Evolutionary conservation across 2,113 vertebrate species (phyloP).

Genomic region (Sula dactylatra): DNA sequence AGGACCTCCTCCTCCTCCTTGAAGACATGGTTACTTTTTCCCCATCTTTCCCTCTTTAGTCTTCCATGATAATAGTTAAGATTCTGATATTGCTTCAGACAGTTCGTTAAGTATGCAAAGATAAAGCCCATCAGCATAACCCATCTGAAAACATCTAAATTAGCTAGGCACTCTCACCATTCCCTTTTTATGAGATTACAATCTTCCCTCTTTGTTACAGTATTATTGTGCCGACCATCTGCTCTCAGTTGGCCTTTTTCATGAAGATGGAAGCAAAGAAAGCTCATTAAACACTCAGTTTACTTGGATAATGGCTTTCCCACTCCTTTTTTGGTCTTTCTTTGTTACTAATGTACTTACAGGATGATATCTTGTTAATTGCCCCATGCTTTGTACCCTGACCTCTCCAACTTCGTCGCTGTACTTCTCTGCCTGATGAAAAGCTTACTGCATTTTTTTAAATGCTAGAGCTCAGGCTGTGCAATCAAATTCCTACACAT

Average conservation of each 20-base stretch:
- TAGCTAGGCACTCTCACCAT: neutral
- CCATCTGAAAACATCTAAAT: constrained; percentile 47
- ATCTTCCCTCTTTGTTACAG: constrained; percentile 44
- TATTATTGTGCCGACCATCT: constrained; percentile 44
- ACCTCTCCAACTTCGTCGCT: neutral
- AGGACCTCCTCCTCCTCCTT: neutral
- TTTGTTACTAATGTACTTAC: constrained; percentile 1
- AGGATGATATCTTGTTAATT: constrained; percentile 10
- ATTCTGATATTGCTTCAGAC: neutral
- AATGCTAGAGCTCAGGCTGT: neutral
- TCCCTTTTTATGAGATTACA: constrained; percentile 31
- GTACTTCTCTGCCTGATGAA: neutral
- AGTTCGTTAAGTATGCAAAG: neutral
- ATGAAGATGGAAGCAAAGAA: neutral
- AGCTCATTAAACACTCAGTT: constrained; percentile 49
- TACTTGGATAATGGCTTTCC: constrained; percentile 5
- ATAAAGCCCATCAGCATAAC: constrained; percentile 57
- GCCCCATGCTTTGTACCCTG: neutral
- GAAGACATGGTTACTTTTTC: neutral
- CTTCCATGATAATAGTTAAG: neutral
- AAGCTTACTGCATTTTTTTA: accelerated
- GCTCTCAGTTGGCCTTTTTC: constrained; percentile 53
- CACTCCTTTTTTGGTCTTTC: neutral
- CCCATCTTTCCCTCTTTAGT: neutral
- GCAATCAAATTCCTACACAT: neutral